Percentiles rank a stretch among this genome's conserved stretches.
Conservation (phyloP, 2,888 invertebrate species). For the Sicus ferrugineus region DNA sequence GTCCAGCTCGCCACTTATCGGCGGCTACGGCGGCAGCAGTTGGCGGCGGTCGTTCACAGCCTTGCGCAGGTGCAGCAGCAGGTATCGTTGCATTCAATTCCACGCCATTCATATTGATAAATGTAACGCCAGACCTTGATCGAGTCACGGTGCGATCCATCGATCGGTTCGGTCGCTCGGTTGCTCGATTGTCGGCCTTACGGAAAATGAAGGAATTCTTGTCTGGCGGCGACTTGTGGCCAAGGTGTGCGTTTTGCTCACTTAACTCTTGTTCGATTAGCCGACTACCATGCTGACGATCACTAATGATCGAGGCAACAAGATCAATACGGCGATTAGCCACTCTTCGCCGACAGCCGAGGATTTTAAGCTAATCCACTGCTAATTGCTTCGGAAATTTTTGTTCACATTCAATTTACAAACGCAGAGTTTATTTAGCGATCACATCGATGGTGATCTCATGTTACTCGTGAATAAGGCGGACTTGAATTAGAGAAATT, state of each 20-base stretch:
- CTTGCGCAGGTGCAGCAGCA: background rate
- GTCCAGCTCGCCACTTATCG: too few species aligned
- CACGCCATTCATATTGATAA: constrained; percentile 23
- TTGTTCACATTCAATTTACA: constrained; percentile 6
- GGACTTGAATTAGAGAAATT: too few species aligned
- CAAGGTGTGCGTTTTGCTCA: constrained; percentile 19
- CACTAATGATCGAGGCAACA: constrained; percentile 2
- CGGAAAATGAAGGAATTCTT: background rate
- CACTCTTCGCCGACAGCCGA: background rate
- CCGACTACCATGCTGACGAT: background rate
- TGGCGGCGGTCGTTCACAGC: background rate
- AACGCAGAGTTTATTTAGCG: background rate
- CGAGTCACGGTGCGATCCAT: constrained; percentile 18
- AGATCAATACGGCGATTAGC: background rate
- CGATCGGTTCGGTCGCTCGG: background rate
- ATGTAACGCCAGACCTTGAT: constrained; percentile 20
- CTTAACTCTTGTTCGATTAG: constrained; percentile 6
- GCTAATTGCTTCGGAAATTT: background rate
- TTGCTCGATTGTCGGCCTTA: background rate
- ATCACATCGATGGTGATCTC: too few species aligned
- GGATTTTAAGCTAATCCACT: background rate
- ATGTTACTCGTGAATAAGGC: too few species aligned
- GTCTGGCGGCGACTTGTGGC: background rate
- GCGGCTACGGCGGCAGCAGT: background rate
- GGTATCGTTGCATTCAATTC: constrained; percentile 21